Conservation (phyloP, 1,140 invertebrate genomes). For the Phymorhynchus buccinoides region DNA sequence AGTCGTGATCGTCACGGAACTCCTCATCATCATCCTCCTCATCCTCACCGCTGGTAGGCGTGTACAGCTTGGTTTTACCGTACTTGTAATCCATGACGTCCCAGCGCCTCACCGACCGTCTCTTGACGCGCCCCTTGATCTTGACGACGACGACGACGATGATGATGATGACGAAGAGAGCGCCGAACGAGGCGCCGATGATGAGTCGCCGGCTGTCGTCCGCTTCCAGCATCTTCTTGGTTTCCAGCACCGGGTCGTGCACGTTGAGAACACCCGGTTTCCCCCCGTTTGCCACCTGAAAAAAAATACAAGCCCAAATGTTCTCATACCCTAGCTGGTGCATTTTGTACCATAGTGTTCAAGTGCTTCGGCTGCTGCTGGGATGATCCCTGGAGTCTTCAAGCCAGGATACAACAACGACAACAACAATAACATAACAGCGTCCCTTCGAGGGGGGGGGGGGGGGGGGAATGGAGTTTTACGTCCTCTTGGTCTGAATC, state of each 20-base stretch:
- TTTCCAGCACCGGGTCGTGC: conserved; percentile 24
- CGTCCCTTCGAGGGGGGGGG: too few relatives aligned
- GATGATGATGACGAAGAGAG: conserved; percentile 18
- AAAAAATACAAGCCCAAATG: too few relatives aligned
- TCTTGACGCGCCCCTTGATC: not conserved
- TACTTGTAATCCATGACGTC: conserved; percentile 45
- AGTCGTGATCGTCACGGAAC: conserved; percentile 39
- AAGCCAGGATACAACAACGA: too few relatives aligned
- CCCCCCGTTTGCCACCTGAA: conserved; percentile 14
- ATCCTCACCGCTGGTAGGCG: conserved; percentile 35
- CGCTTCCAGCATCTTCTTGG: not conserved
- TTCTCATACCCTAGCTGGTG: not conserved
- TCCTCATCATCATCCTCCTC: conserved; percentile 26
- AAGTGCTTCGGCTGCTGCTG: too few relatives aligned
- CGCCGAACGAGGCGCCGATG: conserved; percentile 39
- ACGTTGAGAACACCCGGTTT: conserved; percentile 25
- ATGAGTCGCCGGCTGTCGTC: conserved; percentile 29
- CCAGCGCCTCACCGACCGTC: conserved; percentile 28
- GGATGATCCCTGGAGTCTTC: too few relatives aligned
- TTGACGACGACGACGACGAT: conserved; percentile 28
- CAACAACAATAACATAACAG: not conserved
- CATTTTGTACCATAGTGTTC: too few relatives aligned
- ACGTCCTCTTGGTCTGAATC: too few relatives aligned
- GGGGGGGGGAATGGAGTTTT: too few relatives aligned
- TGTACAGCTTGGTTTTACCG: conserved; percentile 46